Evolutionary conservation across 2,888 invertebrate species (phyloP).

Genomic region (Parnassius apollo): DNA sequence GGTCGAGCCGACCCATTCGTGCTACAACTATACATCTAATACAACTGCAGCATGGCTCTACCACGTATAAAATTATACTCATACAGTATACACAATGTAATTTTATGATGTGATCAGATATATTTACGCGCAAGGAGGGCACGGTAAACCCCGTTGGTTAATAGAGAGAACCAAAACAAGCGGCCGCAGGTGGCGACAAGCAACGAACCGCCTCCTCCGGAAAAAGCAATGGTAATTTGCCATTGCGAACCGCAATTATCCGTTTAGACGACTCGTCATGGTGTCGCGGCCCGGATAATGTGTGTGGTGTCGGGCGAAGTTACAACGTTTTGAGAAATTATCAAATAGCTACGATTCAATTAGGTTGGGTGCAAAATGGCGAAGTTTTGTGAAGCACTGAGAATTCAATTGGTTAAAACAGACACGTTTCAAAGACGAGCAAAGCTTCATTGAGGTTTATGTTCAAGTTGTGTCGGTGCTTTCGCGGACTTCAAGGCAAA

Average conservation of each 20-base stretch:
- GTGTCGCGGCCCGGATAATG: slow-evolving; percentile 39
- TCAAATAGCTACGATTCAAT: slow-evolving; percentile 8
- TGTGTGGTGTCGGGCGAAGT: slow-evolving; percentile 10
- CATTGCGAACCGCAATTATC: slow-evolving; percentile 33
- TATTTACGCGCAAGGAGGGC: slow-evolving; percentile 5
- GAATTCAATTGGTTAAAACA: too few species aligned
- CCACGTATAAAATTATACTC: too few species aligned
- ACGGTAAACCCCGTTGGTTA: slow-evolving; percentile 1
- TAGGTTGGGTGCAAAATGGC: slow-evolving; percentile 9
- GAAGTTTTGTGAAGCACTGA: neutral
- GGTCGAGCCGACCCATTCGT: too few species aligned
- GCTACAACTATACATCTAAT: too few species aligned
- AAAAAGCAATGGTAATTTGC: neutral
- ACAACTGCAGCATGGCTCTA: too few species aligned
- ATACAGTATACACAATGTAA: too few species aligned
- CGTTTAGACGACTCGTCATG: slow-evolving; percentile 39
- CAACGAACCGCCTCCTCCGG: neutral
- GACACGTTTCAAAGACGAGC: too few species aligned
- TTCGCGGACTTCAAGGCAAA: too few species aligned
- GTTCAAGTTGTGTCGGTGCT: too few species aligned
- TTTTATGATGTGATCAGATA: neutral
- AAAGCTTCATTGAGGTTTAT: too few species aligned
- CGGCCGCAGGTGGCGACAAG: neutral
- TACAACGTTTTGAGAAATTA: slow-evolving; percentile 3
- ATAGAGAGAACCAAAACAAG: slow-evolving; percentile 11